A percentile compares a stretch with the other conserved stretches of the same genome.
These are phyloP conservation scores for Nymphicus hollandicus DNA, from an alignment of 2,113 vertebrate species.

Conservation along the genomic window DNA sequence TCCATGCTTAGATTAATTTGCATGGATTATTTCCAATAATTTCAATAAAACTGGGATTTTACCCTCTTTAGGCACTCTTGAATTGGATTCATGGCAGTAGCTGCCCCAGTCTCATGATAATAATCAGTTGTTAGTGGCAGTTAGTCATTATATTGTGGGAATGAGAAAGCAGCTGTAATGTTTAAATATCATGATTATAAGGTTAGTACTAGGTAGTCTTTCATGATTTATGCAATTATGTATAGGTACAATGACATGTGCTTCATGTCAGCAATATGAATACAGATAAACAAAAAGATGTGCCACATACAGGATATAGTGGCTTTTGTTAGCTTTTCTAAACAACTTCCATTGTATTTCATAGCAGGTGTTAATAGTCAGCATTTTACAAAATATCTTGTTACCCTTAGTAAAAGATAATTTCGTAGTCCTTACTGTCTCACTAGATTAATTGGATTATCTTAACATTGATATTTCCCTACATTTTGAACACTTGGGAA, in stretches of 20 bases:
- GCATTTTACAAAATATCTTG: not conserved
- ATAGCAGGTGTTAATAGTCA: not conserved
- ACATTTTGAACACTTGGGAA: not conserved
- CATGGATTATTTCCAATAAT: not conserved
- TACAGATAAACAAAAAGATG: conserved; percentile 28
- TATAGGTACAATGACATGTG: conserved; percentile 37
- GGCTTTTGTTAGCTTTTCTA: not conserved
- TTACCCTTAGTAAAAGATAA: not conserved
- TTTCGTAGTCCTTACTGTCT: not conserved
- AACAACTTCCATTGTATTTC: not conserved
- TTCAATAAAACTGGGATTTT: not conserved
- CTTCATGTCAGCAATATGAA: conserved; percentile 2
- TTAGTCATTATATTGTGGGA: conserved; percentile 45
- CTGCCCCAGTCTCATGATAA: conserved; percentile 42
- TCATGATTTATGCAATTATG: conserved; percentile 40
- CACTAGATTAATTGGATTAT: not conserved
- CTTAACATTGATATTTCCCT: not conserved
- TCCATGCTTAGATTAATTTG: not conserved
- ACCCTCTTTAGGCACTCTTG: not conserved
- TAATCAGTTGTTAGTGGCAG: conserved; percentile 54
- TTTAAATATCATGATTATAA: conserved; percentile 64
- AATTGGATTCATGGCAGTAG: conserved; percentile 23
- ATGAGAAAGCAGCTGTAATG: conserved; percentile 56
- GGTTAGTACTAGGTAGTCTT: conserved; percentile 40
- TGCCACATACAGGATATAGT: not conserved